A percentile compares a stretch with the other conserved stretches of the same genome.
Evolutionary conservation across 2,113 vertebrate genomes (phyloP).

Genomic region (Rhinoderma darwinii): DNA sequence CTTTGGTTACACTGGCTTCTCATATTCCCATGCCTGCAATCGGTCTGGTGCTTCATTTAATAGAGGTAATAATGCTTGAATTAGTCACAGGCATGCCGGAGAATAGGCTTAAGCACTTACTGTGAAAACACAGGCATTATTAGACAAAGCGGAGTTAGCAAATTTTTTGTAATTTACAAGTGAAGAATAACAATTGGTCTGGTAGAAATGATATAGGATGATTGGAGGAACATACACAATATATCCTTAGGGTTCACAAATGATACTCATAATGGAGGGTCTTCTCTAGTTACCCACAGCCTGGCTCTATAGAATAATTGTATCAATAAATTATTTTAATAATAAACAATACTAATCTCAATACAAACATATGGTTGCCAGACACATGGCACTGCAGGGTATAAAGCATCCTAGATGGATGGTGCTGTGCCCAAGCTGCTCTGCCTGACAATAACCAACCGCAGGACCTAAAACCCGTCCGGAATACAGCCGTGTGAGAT

Average conservation of each 20-base stretch:
- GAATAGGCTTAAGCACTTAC: not conserved
- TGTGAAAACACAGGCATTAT: conserved; percentile 49
- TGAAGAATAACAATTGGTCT: not conserved
- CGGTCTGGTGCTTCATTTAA: conserved; percentile 46
- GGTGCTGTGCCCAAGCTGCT: too few relatives aligned
- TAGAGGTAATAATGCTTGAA: conserved; percentile 27
- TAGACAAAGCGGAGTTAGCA: conserved; percentile 35
- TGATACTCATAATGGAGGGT: not conserved
- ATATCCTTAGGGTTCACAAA: conserved; percentile 1
- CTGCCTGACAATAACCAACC: too few relatives aligned
- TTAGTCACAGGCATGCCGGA: conserved; percentile 16
- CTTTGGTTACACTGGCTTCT: not conserved
- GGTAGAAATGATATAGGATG: conserved; percentile 45
- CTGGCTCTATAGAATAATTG: not conserved
- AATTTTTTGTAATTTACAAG: conserved; percentile 46
- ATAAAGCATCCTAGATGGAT: too few relatives aligned
- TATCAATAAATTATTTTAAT: too few relatives aligned
- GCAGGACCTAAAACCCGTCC: too few relatives aligned
- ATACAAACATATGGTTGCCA: too few relatives aligned
- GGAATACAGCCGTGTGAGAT: too few relatives aligned
- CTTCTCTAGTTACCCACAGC: conserved; percentile 5
- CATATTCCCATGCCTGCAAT: conserved; percentile 18
- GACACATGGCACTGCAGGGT: too few relatives aligned
- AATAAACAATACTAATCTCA: too few relatives aligned
- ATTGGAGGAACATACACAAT: not conserved